A percentile compares a stretch with the other conserved stretches of the same genome.
phyloP scores from a whole-genome alignment of 2,797 vertebrate genomes.

The Novumbra hubbsi region DNA sequence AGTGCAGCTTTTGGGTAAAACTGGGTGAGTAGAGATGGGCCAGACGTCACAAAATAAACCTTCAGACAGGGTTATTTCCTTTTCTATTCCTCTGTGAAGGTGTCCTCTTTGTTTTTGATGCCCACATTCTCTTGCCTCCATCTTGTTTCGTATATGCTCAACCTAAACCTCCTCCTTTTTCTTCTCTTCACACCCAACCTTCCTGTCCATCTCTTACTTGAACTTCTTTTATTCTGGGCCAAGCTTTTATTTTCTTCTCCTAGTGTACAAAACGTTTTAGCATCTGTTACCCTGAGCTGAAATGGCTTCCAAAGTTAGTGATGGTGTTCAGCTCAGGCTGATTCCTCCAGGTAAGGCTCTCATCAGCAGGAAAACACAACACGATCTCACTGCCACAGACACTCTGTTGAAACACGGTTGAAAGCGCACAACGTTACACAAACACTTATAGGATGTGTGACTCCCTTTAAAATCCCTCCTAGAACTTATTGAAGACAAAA shows the following conservation, averaged over 20 bases:
- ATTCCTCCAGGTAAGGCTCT: slow-evolving; percentile 55
- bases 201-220: slow-evolving; percentile 28
- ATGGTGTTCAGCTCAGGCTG: slow-evolving; percentile 47
- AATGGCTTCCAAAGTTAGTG: slow-evolving; percentile 52
- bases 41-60: slow-evolving; percentile 29
- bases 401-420: too few species aligned
- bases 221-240: slow-evolving; percentile 37
- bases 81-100: slow-evolving; percentile 28
- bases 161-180: not conserved
- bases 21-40: slow-evolving; percentile 1
- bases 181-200: slow-evolving; percentile 16
- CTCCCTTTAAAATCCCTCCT: not conserved
- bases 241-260: slow-evolving; percentile 40
- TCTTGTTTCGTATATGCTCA: slow-evolving; percentile 31
- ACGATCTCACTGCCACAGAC: not conserved
- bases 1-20: slow-evolving; percentile 24
- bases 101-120: slow-evolving; percentile 8
- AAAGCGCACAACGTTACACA: slow-evolving; percentile 22
- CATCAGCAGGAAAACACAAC: slow-evolving; percentile 40
- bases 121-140: slow-evolving; percentile 12
- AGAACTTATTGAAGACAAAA: slow-evolving; percentile 4
- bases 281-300: slow-evolving; percentile 28
- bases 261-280: slow-evolving; percentile 54
- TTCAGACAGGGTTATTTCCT: slow-evolving; percentile 9
- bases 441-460: slow-evolving; percentile 4